Base-by-base conservation (phyloP, 2,888 invertebrate genomes). In the Ophioninae sp. region DNA sequence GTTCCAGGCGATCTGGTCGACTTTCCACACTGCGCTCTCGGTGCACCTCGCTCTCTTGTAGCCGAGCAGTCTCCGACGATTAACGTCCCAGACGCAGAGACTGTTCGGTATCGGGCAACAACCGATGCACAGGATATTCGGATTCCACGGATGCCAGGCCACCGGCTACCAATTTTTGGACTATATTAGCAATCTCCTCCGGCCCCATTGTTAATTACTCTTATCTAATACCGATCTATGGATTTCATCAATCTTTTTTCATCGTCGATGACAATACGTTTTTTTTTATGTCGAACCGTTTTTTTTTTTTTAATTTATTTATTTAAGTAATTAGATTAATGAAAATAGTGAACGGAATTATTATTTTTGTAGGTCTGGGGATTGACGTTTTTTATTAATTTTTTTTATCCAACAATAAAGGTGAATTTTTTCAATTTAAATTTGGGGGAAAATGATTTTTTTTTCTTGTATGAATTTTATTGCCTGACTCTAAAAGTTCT, bases 71-170 rank as follows among this genome's bases (percentile, higher is more conserved):
- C 75, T 73, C 30, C 83, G 82, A 59, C 81, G 88, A 79, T 88
- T 88, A 62, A 90, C 84, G 84, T 90, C 87, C 90, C 90, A 92
- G 0, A 92, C 79, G n/a, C 89, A 86, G 62, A 92, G 67, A 37
- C 89, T 87, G 7, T 84, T 89, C 68, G 89, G 88, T 7, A 85
- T 81, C 6, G 80, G 41, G 3, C 88, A 88, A 44, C 88, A 90
- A 5, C 92, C 92, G 79, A 91, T 85, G 86, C 91, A 91, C n/a
- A 92, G 67, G 2, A 87, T 65, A 8, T 85, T 86, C 50, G 76
- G 61, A n/a, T 87, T 81, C 85, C 89, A 87, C 13, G 92, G 92
- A 79, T 92, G 90, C 92, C 92, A 92, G 5, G 89, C 91, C 7
- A 90, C 44, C 1, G 89, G 86, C 91, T 91, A 84, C 67, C 83